Conservation (phyloP, 2,797 vertebrate genomes). For the Micrastur ruficollis region DNA sequence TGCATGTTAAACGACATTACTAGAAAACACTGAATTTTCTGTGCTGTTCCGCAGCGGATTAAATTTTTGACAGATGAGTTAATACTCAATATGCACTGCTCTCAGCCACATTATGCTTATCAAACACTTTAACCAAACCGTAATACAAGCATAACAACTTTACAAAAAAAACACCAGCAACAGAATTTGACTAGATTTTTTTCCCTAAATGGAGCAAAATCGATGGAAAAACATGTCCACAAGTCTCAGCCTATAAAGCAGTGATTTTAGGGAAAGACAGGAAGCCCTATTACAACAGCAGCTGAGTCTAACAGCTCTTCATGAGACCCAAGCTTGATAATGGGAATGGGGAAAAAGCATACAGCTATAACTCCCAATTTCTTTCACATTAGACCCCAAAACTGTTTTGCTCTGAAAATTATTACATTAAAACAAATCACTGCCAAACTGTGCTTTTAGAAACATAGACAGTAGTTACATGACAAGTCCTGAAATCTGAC, state of each 20-base stretch:
- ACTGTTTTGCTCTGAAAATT: background rate
- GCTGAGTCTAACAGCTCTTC: background rate
- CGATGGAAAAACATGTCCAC: background rate
- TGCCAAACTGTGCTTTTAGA: background rate
- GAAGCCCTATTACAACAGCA: background rate
- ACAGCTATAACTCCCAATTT: background rate
- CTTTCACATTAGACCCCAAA: background rate
- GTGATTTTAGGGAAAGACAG: background rate
- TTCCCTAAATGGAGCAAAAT: background rate
- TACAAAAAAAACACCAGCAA: background rate
- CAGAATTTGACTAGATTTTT: background rate
- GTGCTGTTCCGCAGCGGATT: background rate
- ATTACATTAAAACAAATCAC: background rate
- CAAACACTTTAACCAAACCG: background rate
- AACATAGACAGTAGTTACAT: background rate
- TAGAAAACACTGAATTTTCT: background rate
- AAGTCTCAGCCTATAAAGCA: background rate
- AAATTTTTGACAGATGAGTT: background rate
- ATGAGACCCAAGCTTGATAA: background rate
- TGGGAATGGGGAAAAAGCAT: background rate
- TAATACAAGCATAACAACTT: background rate
- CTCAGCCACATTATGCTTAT: background rate
- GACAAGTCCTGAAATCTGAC: background rate
- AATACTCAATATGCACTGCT: rapidly evolving
- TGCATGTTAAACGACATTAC: background rate